Conservation (phyloP, 2,113 vertebrate species). For the Columbina picui region DNA sequence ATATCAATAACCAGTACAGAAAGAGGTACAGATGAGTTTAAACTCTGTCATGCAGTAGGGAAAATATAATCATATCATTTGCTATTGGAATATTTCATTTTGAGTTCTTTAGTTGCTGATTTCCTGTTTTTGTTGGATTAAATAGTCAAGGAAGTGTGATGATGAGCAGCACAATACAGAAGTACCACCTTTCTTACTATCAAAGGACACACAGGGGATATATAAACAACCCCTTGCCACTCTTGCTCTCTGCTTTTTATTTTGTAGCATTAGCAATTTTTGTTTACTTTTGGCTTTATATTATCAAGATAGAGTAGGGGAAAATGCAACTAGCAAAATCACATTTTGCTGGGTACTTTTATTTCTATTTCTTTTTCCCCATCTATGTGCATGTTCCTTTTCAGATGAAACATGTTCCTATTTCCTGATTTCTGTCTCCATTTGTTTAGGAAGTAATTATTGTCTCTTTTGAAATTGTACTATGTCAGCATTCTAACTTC, state of each 20-base stretch:
- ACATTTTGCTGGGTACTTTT: background rate
- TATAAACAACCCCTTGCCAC: background rate
- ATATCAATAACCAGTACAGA: background rate
- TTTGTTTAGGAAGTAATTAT: background rate
- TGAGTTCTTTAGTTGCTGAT: background rate
- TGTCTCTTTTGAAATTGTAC: background rate
- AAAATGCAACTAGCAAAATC: background rate
- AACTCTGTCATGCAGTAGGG: background rate
- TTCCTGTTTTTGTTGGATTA: background rate
- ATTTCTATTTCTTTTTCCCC: background rate
- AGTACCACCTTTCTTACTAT: background rate
- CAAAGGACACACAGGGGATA: background rate
- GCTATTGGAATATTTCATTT: background rate
- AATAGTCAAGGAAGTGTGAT: background rate
- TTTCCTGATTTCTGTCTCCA: background rate
- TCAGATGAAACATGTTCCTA: background rate
- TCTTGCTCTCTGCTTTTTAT: background rate
- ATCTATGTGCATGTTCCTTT: background rate
- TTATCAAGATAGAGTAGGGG: background rate
- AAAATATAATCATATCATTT: background rate
- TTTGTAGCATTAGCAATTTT: background rate
- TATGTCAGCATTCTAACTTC: background rate
- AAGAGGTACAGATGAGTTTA: background rate
- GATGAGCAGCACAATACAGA: background rate
- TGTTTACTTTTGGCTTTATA: background rate